Conservation (phyloP, 2,113 vertebrate species). For the Semicossyphus pulcher region DNA sequence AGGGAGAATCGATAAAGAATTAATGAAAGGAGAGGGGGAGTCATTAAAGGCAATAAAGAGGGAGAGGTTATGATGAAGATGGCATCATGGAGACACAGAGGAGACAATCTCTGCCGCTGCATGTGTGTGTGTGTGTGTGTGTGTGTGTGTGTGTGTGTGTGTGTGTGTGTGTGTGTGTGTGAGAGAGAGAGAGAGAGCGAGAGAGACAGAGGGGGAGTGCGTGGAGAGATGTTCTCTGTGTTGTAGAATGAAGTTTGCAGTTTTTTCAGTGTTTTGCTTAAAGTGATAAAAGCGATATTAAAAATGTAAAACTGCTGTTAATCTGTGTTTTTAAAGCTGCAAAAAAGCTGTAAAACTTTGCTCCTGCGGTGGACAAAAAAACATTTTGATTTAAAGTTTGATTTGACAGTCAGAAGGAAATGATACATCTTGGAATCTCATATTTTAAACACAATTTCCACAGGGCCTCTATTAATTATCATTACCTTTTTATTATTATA, state of each 20-base stretch:
- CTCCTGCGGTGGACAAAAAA: not conserved
- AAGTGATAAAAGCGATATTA: not conserved
- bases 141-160: conserved; percentile 15
- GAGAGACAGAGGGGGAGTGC: too few relatives aligned
- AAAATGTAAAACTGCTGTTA: too few relatives aligned
- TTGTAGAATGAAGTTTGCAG: not conserved
- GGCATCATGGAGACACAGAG: conserved; percentile 79
- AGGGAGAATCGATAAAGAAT: conserved; percentile 86
- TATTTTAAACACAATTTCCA: conserved; percentile 5
- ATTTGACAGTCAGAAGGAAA: not conserved
- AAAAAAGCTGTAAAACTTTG: too few relatives aligned
- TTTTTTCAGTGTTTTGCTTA: conserved; percentile 8
- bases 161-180: conserved; percentile 10
- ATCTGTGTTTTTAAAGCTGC: too few relatives aligned
- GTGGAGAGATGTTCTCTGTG: not conserved
- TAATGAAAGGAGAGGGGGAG: conserved; percentile 85
- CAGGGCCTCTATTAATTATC: conserved; percentile 14
- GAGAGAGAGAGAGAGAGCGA: not conserved
- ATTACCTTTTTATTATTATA: conserved; percentile 11
- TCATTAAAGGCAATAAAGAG: conserved; percentile 87
- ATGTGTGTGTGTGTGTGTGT: conserved; percentile 13
- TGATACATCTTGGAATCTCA: not conserved
- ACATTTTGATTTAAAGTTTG: not conserved
- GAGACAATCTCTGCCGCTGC: conserved; percentile 51
- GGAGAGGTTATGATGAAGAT: conserved; percentile 83